Evolutionary conservation across 1,140 invertebrate genomes (phyloP).

Genomic region (Gryllus bimaculatus): DNA sequence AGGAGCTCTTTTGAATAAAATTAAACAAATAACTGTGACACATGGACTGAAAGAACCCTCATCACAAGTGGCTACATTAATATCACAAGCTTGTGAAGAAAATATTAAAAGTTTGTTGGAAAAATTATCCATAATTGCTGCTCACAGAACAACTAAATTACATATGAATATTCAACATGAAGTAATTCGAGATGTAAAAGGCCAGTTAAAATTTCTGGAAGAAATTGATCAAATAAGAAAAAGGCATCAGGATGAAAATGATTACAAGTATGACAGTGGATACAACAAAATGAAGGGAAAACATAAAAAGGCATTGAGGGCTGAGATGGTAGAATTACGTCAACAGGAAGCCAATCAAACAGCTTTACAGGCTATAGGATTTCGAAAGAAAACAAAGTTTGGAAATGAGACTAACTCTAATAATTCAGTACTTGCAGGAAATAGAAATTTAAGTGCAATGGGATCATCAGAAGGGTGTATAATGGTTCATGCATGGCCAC

Average conservation of each 20-base stretch:
- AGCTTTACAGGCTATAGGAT: neutral
- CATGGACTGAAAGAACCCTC: neutral
- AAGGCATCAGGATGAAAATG: neutral
- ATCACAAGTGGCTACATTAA: neutral
- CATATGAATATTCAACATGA: neutral
- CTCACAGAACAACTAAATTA: neutral
- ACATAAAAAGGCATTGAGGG: neutral
- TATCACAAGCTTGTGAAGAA: neutral
- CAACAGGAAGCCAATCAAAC: conserved; percentile 1
- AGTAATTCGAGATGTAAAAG: neutral
- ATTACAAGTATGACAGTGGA: neutral
- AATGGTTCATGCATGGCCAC: neutral
- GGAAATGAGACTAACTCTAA: neutral
- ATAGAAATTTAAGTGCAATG: neutral
- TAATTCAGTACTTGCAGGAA: neutral
- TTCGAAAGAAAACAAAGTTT: neutral
- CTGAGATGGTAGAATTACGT: neutral
- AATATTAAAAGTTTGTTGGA: neutral
- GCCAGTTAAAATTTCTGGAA: neutral
- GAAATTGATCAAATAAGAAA: neutral
- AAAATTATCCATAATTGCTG: neutral
- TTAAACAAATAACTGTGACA: neutral
- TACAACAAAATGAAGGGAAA: neutral
- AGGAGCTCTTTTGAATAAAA: neutral
- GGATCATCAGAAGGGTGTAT: neutral